phyloP scores from a whole-genome alignment of 2,888 invertebrate species.

The Microplitis deprimator region DNA sequence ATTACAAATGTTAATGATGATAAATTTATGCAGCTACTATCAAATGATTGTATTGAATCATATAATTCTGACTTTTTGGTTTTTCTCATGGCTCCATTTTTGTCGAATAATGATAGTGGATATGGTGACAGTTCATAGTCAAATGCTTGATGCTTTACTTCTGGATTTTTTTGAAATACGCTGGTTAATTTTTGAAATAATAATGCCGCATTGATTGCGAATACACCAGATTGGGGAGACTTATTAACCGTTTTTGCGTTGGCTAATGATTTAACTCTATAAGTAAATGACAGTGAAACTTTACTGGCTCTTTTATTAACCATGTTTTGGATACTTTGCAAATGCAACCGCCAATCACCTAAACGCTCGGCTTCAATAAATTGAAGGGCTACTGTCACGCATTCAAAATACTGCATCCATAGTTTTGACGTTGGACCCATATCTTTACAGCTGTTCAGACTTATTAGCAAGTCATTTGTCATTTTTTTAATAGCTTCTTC shows the following conservation, averaged over 20 bases:
- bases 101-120: conserved; percentile 42
- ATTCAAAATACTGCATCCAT: conserved; percentile 49
- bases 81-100: conserved; percentile 46
- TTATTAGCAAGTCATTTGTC: conserved; percentile 16
- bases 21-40: not conserved
- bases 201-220: not conserved
- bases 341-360: conserved; percentile 48
- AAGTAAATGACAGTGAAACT: not conserved
- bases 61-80: conserved; percentile 38
- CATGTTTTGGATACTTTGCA: conserved; percentile 45
- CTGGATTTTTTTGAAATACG: conserved; percentile 39
- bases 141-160: conserved; percentile 32
- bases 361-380: conserved; percentile 53
- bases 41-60: not conserved
- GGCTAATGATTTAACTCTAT: not conserved
- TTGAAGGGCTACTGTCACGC: conserved; percentile 41
- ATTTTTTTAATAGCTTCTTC: conserved; percentile 24
- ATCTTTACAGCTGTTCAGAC: conserved; percentile 25
- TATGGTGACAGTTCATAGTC: conserved; percentile 46
- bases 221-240: not conserved
- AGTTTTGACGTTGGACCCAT: conserved; percentile 43
- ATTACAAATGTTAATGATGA: conserved; percentile 13
- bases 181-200: conserved; percentile 49
- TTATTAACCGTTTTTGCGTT: not conserved
- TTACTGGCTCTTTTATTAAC: not conserved